Percentiles rank a stretch among this genome's conserved stretches.
These are phyloP conservation scores for Lucilia cuprina DNA, from an alignment of 1,140 invertebrate species.

Conservation along the genomic window DNA sequence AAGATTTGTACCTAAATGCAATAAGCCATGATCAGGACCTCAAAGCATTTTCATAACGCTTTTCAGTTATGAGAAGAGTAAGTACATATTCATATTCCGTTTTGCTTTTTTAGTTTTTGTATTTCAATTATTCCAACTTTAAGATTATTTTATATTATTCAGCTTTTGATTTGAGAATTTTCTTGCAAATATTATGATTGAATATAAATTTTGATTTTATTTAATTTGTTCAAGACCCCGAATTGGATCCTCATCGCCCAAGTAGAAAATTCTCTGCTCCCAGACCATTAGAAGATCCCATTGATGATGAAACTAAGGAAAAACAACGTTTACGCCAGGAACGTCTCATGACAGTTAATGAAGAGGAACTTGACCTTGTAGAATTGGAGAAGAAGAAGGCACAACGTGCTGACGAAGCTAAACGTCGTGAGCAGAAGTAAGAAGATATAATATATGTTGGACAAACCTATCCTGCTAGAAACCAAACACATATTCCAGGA, in stretches of 20 bases:
- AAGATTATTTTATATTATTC: not conserved
- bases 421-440: slow-evolving; percentile 70
- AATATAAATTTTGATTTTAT: not conserved
- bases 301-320: slow-evolving; percentile 64
- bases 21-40: not conserved
- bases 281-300: slow-evolving; percentile 66
- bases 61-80: no score
- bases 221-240: slow-evolving; percentile 51
- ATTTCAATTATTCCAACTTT: not conserved
- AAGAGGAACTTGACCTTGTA: slow-evolving; percentile 62
- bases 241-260: slow-evolving; percentile 70
- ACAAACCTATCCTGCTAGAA: no score
- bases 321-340: slow-evolving; percentile 65
- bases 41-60: not conserved
- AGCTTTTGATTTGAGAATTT: not conserved
- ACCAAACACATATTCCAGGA: no score
- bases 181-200: not conserved
- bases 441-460: slow-evolving; percentile 30
- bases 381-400: slow-evolving; percentile 68
- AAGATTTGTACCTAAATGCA: not conserved
- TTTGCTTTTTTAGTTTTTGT: no score
- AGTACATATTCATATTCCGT: no score
- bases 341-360: slow-evolving; percentile 62
- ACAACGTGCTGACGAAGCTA: slow-evolving; percentile 68
- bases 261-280: slow-evolving; percentile 70